Percentiles rank a stretch among this genome's conserved stretches.
Conservation (phyloP, 2,888 invertebrate species). For the Campoplex nolae region DNA sequence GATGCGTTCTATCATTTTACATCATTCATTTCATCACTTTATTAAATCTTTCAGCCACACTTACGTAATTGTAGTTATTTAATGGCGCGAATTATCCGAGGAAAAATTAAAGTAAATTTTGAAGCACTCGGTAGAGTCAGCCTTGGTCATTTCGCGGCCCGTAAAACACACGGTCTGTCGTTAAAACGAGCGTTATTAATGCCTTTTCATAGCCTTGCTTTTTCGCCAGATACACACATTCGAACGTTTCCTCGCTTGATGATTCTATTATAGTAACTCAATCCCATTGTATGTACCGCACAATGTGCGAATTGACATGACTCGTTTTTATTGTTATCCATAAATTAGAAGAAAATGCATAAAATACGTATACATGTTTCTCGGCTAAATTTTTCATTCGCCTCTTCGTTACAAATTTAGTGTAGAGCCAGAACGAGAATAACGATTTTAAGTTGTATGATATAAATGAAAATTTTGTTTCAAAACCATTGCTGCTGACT, state of each 20-base stretch:
- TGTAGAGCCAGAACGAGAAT: not conserved
- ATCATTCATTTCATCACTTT: not conserved
- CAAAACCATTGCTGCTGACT: not conserved
- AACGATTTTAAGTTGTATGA: not conserved
- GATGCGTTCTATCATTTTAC: not conserved
- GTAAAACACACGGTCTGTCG: constrained; percentile 31
- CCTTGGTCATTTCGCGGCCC: constrained; percentile 24
- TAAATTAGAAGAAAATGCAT: not conserved
- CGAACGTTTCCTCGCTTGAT: constrained; percentile 11
- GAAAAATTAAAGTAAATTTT: not conserved
- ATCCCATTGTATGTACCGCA: not conserved
- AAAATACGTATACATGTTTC: not conserved
- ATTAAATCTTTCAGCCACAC: not conserved
- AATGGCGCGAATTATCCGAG: not conserved
- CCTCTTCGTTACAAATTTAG: not conserved
- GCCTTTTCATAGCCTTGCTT: constrained; percentile 15
- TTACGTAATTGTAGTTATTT: not conserved
- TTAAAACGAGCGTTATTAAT: constrained; percentile 50
- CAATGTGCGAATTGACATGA: constrained; percentile 10
- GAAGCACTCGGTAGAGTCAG: constrained; percentile 20
- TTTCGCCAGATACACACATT: constrained; percentile 4
- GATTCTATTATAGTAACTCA: constrained; percentile 20
- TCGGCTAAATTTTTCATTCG: not conserved
- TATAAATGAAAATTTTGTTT: constrained; percentile 27
- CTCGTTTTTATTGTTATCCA: constrained; percentile 4